phyloP scores from a whole-genome alignment of 2,888 invertebrate genomes.

The Ditula angustiorana region DNA sequence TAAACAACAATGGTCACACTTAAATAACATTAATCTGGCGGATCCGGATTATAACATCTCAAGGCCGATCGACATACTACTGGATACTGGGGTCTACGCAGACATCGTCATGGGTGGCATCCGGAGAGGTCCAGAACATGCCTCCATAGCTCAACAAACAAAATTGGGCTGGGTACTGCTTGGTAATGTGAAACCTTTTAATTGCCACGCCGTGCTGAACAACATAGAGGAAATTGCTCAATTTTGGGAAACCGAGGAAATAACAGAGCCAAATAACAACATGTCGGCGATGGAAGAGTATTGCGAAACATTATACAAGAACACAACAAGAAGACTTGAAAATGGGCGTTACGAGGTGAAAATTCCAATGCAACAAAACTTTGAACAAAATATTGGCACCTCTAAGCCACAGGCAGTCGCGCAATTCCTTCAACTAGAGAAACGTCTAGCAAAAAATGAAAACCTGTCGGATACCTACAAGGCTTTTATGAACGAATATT shows the following conservation, averaged over 20 bases:
- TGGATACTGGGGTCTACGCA: slow-evolving; percentile 16
- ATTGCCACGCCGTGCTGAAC: slow-evolving; percentile 16
- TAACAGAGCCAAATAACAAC: neutral
- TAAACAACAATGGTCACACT: slow-evolving; percentile 11
- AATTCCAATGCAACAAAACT: neutral
- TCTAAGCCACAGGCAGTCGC: neutral
- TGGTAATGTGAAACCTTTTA: slow-evolving; percentile 17
- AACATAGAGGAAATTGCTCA: slow-evolving; percentile 9
- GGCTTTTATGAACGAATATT: neutral
- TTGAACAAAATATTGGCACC: neutral
- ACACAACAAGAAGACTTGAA: neutral
- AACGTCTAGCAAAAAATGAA: neutral
- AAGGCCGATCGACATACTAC: slow-evolving; percentile 8
- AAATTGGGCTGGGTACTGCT: neutral
- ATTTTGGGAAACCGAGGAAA: slow-evolving; percentile 1
- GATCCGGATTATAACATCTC: slow-evolving; percentile 19
- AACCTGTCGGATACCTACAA: neutral
- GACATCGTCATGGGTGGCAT: slow-evolving; percentile 8
- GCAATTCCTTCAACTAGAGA: neutral
- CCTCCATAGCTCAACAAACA: neutral
- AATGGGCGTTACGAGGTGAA: neutral
- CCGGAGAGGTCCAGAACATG: neutral
- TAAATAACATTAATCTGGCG: neutral
- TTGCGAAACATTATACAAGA: neutral
- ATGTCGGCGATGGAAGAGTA: neutral